Conservation (phyloP, 2,888 invertebrate species). For the Aporophyla nigra region DNA sequence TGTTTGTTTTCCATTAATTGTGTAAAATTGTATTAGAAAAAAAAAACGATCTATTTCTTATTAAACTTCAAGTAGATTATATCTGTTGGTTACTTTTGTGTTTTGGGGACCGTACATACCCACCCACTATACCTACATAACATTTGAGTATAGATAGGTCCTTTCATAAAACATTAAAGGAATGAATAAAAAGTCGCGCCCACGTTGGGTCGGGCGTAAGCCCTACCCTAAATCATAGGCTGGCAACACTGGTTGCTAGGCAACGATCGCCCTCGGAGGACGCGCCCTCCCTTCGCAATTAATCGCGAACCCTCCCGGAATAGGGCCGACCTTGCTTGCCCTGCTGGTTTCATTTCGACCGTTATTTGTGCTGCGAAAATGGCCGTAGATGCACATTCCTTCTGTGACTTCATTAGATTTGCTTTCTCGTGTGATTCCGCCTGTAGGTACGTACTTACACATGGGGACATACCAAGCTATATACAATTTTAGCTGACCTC, state of each 20-base stretch:
- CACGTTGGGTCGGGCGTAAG: slow-evolving; percentile 18
- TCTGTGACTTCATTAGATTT: slow-evolving; percentile 25
- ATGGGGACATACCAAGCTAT: no score
- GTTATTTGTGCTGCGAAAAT: slow-evolving; percentile 52
- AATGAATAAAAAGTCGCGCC: slow-evolving; percentile 44
- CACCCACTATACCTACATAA: background rate
- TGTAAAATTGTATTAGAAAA: no score
- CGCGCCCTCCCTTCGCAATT: slow-evolving; percentile 72
- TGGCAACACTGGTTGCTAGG: slow-evolving; percentile 62
- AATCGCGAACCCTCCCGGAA: slow-evolving; percentile 73
- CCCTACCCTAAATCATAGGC: slow-evolving; percentile 49
- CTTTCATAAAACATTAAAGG: slow-evolving; percentile 31
- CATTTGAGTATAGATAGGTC: background rate
- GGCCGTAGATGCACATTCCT: slow-evolving; percentile 26
- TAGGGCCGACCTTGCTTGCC: slow-evolving; percentile 68
- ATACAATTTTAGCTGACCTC: no score
- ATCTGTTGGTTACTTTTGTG: no score
- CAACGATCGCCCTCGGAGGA: slow-evolving; percentile 69
- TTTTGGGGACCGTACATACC: background rate
- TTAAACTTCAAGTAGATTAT: no score
- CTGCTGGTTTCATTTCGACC: slow-evolving; percentile 67
- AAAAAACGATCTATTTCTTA: no score
- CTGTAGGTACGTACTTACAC: background rate
- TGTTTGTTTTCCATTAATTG: no score
- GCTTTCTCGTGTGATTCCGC: background rate